These are phyloP conservation scores for Zhuqinia jingwanae DNA, from an alignment of 2,888 invertebrate genomes.

Conservation along the genomic window DNA sequence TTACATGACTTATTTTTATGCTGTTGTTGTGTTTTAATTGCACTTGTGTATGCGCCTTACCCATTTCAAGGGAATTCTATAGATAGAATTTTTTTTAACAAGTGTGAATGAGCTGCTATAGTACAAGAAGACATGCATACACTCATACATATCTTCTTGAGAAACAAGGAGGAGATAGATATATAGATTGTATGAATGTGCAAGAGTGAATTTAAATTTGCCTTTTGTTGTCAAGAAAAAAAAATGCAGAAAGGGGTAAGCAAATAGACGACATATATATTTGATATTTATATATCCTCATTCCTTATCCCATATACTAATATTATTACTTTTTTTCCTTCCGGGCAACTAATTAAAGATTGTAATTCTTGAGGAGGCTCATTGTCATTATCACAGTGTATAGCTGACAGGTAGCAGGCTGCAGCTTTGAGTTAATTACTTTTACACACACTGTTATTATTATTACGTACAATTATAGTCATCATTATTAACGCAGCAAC, in stretches of 20 bases:
- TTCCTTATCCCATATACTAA: conserved; percentile 21
- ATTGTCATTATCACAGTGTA: conserved; percentile 64
- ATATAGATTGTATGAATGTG: too few species aligned
- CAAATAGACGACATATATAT: conserved; percentile 57
- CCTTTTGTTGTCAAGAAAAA: too few species aligned
- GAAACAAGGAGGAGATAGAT: too few species aligned
- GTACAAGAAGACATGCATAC: neutral
- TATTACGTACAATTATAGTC: conserved; percentile 30
- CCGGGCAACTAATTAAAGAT: conserved; percentile 69
- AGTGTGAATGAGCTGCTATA: conserved; percentile 1
- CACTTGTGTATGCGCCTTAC: neutral
- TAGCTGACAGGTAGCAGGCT: conserved; percentile 52
- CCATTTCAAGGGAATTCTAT: conserved; percentile 28
- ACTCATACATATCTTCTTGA: conserved; percentile 7
- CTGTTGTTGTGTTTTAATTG: neutral
- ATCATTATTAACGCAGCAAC: conserved; percentile 29
- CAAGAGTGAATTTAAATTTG: too few species aligned
- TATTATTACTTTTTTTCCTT: conserved; percentile 60
- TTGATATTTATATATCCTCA: neutral
- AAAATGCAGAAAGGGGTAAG: conserved; percentile 37
- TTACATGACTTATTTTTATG: conserved; percentile 5
- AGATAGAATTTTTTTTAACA: conserved; percentile 32
- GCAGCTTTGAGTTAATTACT: conserved; percentile 65
- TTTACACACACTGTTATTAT: conserved; percentile 63
- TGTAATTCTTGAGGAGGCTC: conserved; percentile 58